Conservation (phyloP, 2,888 invertebrate species). For the Cerceris rybyensis region DNA sequence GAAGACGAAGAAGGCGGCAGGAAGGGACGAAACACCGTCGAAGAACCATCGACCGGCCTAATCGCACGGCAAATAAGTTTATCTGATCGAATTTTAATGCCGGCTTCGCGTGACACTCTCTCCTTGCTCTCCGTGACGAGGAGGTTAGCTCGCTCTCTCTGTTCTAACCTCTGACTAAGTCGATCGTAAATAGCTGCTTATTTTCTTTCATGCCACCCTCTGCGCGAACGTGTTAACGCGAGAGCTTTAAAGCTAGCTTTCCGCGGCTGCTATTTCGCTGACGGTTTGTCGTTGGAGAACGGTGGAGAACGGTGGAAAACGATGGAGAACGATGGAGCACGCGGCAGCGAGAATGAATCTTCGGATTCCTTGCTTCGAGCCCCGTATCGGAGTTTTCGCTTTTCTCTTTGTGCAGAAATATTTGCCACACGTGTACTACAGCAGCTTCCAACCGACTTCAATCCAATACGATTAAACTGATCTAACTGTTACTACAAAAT, state of each 20-base stretch:
- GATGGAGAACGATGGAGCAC: background rate
- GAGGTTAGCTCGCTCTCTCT: conserved; percentile 25
- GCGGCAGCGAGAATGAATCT: too few species aligned
- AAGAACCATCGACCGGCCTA: conserved; percentile 71
- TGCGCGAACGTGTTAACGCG: conserved; percentile 19
- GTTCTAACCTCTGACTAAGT: conserved; percentile 21
- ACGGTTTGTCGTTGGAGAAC: too few species aligned
- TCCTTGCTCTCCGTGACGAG: conserved; percentile 48
- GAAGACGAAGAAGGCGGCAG: background rate
- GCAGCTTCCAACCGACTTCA: too few species aligned
- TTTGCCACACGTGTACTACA: too few species aligned
- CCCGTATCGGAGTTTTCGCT: too few species aligned
- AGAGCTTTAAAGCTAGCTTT: background rate
- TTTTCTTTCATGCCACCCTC: background rate
- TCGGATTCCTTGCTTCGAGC: too few species aligned
- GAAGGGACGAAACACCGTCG: conserved; percentile 41
- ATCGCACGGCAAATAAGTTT: conserved; percentile 78
- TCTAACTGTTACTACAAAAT: too few species aligned
- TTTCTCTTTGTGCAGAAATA: too few species aligned
- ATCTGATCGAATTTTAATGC: conserved; percentile 81
- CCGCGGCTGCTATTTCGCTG: too few species aligned
- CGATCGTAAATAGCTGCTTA: conserved; percentile 48
- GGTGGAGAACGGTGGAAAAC: background rate
- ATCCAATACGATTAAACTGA: too few species aligned
- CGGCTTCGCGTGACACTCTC: conserved; percentile 72